Base-by-base conservation (phyloP, 2,113 vertebrate species). In the Turnix velox region DNA sequence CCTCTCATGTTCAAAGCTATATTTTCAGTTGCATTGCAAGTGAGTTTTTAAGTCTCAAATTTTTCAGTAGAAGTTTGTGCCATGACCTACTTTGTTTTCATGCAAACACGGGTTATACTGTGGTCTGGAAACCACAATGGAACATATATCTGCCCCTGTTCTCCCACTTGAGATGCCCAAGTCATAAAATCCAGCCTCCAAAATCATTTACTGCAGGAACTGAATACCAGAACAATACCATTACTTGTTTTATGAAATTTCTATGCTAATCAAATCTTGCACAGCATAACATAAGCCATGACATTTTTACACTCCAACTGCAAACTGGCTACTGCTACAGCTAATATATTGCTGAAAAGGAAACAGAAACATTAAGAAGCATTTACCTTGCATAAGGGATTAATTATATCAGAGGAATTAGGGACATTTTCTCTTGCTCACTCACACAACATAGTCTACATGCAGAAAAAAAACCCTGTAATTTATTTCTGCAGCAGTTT, bases 191-290 rank as follows among this genome's bases (percentile, higher is more conserved):
- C 68, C 88, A 91, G 65, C 31, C 75, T 61, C 84, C 55, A 61
- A 66, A 94, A 84, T 30, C 1, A 5, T 54, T 84, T 52, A 33
- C 59, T 88, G 37, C 57, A 81, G 76, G 59, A 67, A 78, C 16
- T 0, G 0, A 71, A 30, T 18, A 40, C 10, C 23, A 30, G 45
- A 93, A 96, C 93, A 96, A 95, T 82, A 61, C 57, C 30, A 30
- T 17, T 61, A 51, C 57, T 94, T 95, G 92, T 95, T 90, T 86
- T 14, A 65, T 18, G 52, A 61, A 54, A 93, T 84, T 52, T 58
- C 4, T 78, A 95, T 92, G 86, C 86, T 84, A 84, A 96, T 84
- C 63, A 81, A 86, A 81, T 78, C 79, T 87, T 88, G 83, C 33
- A 84, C 31, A 88, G 77, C 28, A 75, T 59, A 90, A 88, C 42